phyloP scores from a whole-genome alignment of 2,888 invertebrate genomes.

The Drosophila niveifrons region DNA sequence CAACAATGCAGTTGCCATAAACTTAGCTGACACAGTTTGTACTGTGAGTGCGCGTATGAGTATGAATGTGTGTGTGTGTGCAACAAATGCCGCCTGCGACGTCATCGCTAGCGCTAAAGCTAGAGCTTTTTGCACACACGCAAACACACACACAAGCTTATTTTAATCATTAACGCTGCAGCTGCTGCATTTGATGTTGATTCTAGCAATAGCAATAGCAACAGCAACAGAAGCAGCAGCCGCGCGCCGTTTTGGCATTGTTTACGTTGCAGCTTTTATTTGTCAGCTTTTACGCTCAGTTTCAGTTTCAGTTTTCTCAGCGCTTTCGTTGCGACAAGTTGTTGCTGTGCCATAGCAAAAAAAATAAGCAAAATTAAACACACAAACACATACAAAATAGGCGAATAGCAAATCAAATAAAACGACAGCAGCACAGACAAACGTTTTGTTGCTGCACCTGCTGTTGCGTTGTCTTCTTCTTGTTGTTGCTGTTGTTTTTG shows the following conservation, averaged over 20 bases:
- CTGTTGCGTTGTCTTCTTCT: conserved; percentile 18
- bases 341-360: conserved; percentile 51
- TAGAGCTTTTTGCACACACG: conserved; percentile 45
- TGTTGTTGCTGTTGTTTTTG: conserved; percentile 11
- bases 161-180: conserved; percentile 67
- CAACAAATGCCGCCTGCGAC: conserved; percentile 76
- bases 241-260: conserved; percentile 55
- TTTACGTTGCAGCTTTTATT: conserved; percentile 76
- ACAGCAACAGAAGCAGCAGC: conserved; percentile 16
- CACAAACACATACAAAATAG: background rate
- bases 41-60: background rate
- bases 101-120: conserved; percentile 60
- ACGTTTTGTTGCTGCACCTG: background rate
- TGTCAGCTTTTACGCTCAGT: conserved; percentile 74
- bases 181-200: conserved; percentile 65
- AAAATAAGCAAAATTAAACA: conserved; percentile 5
- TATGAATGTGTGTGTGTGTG: conserved; percentile 42
- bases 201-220: conserved; percentile 42
- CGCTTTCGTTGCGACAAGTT: conserved; percentile 84
- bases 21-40: conserved; percentile 22
- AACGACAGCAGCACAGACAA: background rate
- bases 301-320: conserved; percentile 83
- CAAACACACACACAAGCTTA: conserved; percentile 36
- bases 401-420: conserved; percentile 1
- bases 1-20: conserved; percentile 3